Evolutionary conservation across 2,888 invertebrate genomes (phyloP), one percentile per base, ranked within the genome.

Genomic region (Monopis laevigella): DNA sequence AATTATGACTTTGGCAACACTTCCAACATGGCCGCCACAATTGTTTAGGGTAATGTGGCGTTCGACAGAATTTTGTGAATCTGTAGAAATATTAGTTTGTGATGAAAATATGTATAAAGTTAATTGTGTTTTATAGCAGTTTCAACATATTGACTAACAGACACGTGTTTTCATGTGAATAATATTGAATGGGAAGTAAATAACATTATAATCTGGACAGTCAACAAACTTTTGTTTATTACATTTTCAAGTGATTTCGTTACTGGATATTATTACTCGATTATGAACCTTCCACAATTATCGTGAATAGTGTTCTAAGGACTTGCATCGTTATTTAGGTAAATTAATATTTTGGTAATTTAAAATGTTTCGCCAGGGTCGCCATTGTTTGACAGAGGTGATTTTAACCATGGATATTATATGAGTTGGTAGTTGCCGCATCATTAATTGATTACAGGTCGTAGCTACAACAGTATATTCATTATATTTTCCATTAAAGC

Each of bases 171-270:
- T 62, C 57, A 68, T 73, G 69, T 63, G 60, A 62, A 66, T 70
- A 71, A 59, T 65, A 71, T 67, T 69, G 63, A 66, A 73, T 67
- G 66, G 60, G 58, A 58, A 60, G 56, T 32, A 65, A 62, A 70
- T 28, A 65, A 62, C 62, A 63, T 68, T 70, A 65, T 60, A 77
- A 73, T 73, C 74, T 74, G 73, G 74, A 75, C 74, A 81, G 78
- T 80, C 81, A 81, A 82, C 81, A 81, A 82, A 81, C 75, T 78
- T 77, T 81, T 81, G 80, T 81, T 81, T 80, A 75, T 77, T 75
- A 67, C 66, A 66, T 62, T n/a, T n/a, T 69, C 58, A 58, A 73
- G 71, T 68, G 69, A 65, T 68, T 67, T 70, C 65, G 62, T 68
- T 72, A 64, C 64, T 62, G 57, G 54, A 55, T 56, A 58, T 24